A percentile compares a stretch with the other conserved stretches of the same genome.
phyloP scores from a whole-genome alignment of 2,797 vertebrate genomes.

The Anguilla marmorata region DNA sequence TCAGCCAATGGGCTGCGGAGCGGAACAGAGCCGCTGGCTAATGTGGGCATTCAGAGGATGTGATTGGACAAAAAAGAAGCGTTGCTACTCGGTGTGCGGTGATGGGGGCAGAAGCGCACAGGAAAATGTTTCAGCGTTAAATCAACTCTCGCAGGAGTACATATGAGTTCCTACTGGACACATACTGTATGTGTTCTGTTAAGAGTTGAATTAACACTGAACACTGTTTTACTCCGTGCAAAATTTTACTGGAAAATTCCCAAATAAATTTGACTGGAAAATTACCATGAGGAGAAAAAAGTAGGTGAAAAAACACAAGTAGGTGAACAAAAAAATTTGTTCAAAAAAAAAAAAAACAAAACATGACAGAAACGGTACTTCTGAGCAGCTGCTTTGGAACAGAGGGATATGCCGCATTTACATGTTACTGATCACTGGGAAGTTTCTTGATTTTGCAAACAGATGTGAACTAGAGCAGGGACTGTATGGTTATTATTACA shows the following conservation, averaged over 20 bases:
- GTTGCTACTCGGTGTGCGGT: not conserved
- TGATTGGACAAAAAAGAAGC: not conserved
- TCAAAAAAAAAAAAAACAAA: not conserved
- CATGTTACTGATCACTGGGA: not conserved
- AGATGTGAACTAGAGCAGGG: not conserved
- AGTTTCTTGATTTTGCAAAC: not conserved
- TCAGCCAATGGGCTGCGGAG: not conserved
- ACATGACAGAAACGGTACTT: not conserved
- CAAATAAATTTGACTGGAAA: not conserved
- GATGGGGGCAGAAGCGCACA: not conserved
- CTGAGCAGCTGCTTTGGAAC: not conserved
- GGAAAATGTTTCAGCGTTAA: too few relatives aligned
- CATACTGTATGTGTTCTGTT: not conserved
- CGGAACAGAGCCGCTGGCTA: not conserved
- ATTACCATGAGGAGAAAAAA: not conserved
- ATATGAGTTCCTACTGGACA: not conserved
- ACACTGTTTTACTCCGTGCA: too few relatives aligned
- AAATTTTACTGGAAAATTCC: not conserved
- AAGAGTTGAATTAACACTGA: not conserved
- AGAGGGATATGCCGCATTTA: not conserved
- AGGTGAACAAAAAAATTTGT: not conserved
- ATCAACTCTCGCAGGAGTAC: too few relatives aligned
- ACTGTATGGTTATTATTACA: not conserved
- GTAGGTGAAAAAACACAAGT: not conserved
- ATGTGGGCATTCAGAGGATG: not conserved